Percentiles rank a stretch among this genome's conserved stretches.
These are phyloP conservation scores for Clarias gariepinus DNA, from an alignment of 2,113 vertebrate genomes.

Conservation along the genomic window DNA sequence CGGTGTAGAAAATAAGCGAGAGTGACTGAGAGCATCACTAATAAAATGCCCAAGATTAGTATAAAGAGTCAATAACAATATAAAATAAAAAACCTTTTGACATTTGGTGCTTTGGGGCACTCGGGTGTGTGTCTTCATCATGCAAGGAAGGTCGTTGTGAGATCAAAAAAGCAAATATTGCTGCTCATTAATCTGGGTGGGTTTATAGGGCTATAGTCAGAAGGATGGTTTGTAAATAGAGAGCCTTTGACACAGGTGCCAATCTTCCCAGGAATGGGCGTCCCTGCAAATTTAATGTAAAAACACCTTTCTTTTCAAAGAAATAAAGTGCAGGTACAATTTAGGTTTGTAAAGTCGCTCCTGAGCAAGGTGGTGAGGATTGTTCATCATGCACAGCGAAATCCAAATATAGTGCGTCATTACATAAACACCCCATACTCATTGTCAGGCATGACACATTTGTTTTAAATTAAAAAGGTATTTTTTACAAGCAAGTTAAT, in stretches of 20 bases:
- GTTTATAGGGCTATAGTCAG: background rate
- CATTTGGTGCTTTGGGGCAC: background rate
- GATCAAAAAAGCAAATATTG: background rate
- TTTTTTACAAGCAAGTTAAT: too few relatives aligned
- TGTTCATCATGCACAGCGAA: too few relatives aligned
- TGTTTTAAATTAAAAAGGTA: too few relatives aligned
- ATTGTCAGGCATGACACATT: too few relatives aligned
- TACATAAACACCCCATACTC: too few relatives aligned
- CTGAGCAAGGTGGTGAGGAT: background rate
- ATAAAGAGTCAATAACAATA: background rate
- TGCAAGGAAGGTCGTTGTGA: background rate
- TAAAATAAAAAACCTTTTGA: background rate
- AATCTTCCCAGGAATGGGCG: background rate
- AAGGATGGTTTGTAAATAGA: background rate
- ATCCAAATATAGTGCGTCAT: too few relatives aligned
- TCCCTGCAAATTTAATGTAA: background rate
- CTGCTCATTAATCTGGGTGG: background rate
- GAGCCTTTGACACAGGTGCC: background rate
- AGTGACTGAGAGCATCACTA: too few relatives aligned
- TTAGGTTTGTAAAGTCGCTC: background rate
- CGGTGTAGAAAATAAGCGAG: too few relatives aligned
- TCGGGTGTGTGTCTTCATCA: background rate
- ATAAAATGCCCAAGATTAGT: background rate
- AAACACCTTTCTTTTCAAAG: background rate
- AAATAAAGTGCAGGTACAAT: background rate